Conservation (phyloP, 1,140 invertebrate species). For the Listronotus oregonensis region DNA sequence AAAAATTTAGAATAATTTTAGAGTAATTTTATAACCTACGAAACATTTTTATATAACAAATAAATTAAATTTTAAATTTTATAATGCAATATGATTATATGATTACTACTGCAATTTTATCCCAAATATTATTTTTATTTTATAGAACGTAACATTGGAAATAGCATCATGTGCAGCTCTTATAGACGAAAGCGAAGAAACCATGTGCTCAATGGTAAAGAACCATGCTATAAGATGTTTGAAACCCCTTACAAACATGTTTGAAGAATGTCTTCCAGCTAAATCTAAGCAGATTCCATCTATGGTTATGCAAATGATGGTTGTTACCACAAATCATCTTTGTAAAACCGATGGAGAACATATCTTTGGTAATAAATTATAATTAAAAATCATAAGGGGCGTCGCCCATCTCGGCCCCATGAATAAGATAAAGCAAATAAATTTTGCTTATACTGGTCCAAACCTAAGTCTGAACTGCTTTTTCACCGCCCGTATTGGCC, state of each 20-base stretch:
- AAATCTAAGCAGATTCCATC: constrained; percentile 23
- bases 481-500: no score
- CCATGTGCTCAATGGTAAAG: constrained; percentile 25
- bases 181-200: constrained; percentile 32
- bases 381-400: no score
- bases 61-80: no score
- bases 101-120: background rate
- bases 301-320: constrained; percentile 16
- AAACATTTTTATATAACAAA: no score
- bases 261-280: constrained; percentile 35
- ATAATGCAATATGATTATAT: no score
- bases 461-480: no score
- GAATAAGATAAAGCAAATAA: no score
- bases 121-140: constrained; percentile 7
- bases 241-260: constrained; percentile 19
- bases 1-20: no score
- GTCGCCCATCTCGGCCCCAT: no score
- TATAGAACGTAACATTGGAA: constrained; percentile 22
- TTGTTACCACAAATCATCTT: constrained; percentile 18
- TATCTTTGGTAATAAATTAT: constrained; percentile 31
- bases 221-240: constrained; percentile 27
- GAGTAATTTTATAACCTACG: no score
- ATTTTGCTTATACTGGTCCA: no score
- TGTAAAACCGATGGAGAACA: constrained; percentile 39
- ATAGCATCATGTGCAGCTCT: constrained; percentile 11